Conservation (phyloP, 2,888 invertebrate species). For the Oxytorus armatus region DNA sequence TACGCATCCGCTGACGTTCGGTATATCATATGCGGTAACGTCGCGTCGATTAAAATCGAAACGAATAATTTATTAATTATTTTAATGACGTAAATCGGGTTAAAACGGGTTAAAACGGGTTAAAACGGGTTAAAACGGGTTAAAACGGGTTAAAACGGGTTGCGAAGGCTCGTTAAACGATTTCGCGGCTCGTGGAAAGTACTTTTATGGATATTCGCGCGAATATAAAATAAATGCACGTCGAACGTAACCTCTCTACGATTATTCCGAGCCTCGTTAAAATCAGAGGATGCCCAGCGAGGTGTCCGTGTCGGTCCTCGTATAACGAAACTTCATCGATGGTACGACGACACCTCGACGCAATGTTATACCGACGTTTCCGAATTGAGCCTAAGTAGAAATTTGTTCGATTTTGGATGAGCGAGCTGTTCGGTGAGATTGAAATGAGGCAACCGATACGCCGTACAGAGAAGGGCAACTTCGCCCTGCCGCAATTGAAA, state of each 20-base stretch:
- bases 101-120: too few species aligned
- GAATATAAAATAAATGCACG: neutral
- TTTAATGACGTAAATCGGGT: neutral
- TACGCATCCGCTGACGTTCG: too few species aligned
- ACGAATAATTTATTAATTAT: neutral
- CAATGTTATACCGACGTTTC: slow-evolving; percentile 96
- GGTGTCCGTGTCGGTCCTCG: too few species aligned
- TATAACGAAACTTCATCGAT: neutral
- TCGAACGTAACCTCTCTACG: neutral
- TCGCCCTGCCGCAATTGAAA: slow-evolving; percentile 98
- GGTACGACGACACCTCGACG: neutral
- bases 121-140: too few species aligned
- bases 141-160: too few species aligned
- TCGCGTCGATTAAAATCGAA: neutral
- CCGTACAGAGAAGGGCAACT: slow-evolving; percentile 94
- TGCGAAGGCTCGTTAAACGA: neutral
- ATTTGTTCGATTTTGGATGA: slow-evolving; percentile 97
- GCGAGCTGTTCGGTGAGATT: slow-evolving; percentile 98
- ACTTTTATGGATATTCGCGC: too few species aligned
- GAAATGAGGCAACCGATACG: slow-evolving; percentile 95
- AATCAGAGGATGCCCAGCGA: neutral
- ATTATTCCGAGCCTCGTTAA: neutral
- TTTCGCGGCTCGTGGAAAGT: neutral
- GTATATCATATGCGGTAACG: too few species aligned
- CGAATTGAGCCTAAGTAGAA: slow-evolving; percentile 96